Base-by-base conservation (phyloP, 1,140 invertebrate genomes). In the Liolophura sinensis region DNA sequence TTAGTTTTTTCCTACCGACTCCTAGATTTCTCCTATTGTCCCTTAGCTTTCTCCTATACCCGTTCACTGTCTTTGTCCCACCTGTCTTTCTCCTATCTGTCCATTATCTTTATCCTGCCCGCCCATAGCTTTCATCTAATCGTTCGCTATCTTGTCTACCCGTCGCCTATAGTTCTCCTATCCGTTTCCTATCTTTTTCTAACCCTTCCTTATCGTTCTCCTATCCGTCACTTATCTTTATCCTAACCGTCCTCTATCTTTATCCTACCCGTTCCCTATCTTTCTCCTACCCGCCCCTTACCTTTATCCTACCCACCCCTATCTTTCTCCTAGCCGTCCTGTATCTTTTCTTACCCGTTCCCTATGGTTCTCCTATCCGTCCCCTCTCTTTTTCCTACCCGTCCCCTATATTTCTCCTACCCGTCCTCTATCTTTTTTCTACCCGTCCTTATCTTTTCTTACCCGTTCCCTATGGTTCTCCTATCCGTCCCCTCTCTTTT, bases 161-260 rank as follows among this genome's bases (percentile, higher is more conserved):
- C n/a, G n/a, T n/a, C n/a, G n/a, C n/a, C 22, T 31, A 62, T 62
- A 50, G 47, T 11, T 51, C 60, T 51, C 50, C 60, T n/a, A 4
- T 51, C 50, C 60, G 60, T 51, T 62, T 62, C 22, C 52, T 20
- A n/a, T 15, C 24, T 4, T 62, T 62, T 20, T 24, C 40, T 25
- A 52, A 12, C 49, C 49, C 61, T 15, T 18, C 12, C 48, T 47
- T 1, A 24, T n/a, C 49, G 6, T 1, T 54, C 4, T 15, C 48
- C 9, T 27, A 4, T 27, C 15, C 3, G 7, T 27, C 12, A 48
- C 7, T 11, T 60, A 40, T 4, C 3, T 24, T 4, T 60, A 47
- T 31, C 27, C 20, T 40, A 4, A 18, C 40, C 27, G 27, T 4
- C 9, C 9, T 40, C 9, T 60, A 47, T 60, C 18, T 60, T n/a